These are phyloP conservation scores for Orthosia gracilis DNA, from an alignment of 2,888 invertebrate genomes.

Conservation along the genomic window DNA sequence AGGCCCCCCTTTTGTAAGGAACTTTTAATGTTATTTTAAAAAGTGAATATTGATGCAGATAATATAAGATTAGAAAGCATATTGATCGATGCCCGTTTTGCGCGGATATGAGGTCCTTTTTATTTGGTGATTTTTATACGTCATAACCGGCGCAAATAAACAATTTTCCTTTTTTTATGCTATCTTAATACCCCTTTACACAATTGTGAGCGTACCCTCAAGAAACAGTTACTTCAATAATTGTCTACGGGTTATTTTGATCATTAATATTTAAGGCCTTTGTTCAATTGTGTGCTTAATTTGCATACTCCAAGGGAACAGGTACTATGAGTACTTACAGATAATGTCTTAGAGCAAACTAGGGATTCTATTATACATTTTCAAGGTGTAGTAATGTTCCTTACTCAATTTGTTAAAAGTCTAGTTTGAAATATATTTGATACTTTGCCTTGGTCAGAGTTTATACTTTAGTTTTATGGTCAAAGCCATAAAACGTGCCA, in stretches of 20 bases:
- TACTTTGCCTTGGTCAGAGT: too few relatives aligned
- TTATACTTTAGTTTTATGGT: too few relatives aligned
- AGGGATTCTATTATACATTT: conserved; percentile 16
- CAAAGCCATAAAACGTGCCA: too few relatives aligned
- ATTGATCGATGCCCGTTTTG: background rate
- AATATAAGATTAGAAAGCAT: background rate
- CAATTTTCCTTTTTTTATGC: background rate
- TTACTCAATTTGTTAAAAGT: too few relatives aligned
- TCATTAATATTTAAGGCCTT: conserved; percentile 49
- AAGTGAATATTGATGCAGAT: background rate
- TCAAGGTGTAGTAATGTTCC: background rate
- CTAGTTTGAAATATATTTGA: too few relatives aligned
- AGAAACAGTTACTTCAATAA: conserved; percentile 48
- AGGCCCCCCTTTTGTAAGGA: background rate
- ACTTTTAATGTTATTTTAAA: background rate
- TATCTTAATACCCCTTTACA: background rate
- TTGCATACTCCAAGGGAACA: conserved; percentile 52
- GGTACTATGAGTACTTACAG: conserved; percentile 40
- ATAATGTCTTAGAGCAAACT: conserved; percentile 27
- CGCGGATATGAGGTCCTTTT: background rate
- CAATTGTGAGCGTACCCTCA: conserved; percentile 36
- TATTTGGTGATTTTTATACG: too few relatives aligned
- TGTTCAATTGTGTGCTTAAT: conserved; percentile 54
- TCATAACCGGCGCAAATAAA: too few relatives aligned
- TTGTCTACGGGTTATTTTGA: conserved; percentile 50